Evolutionary conservation across 2,888 invertebrate genomes (phyloP).

Genomic region (Perizoma flavofasciatum): DNA sequence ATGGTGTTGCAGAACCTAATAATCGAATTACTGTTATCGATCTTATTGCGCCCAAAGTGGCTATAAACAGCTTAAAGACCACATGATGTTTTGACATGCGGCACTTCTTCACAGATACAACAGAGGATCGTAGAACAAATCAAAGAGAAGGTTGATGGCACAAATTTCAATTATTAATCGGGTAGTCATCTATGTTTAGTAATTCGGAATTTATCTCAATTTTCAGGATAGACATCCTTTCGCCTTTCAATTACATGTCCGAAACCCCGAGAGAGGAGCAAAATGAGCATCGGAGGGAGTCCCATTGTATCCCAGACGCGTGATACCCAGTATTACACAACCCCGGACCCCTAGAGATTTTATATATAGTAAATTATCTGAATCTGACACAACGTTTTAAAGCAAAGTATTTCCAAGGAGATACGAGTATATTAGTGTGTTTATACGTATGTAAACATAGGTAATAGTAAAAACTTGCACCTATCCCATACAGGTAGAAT

Average conservation of each 20-base stretch:
- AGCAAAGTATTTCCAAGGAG: conserved; percentile 13
- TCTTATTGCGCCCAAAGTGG: not conserved
- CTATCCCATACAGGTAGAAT: conserved; percentile 66
- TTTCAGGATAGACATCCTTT: conserved; percentile 57
- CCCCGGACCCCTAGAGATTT: conserved; percentile 30
- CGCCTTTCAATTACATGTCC: conserved; percentile 69
- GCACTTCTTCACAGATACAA: no score
- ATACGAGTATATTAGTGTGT: conserved; percentile 7
- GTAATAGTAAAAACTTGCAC: conserved; percentile 63
- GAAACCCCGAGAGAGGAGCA: conserved; percentile 42
- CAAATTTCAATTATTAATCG: conserved; percentile 68
- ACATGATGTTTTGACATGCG: not conserved
- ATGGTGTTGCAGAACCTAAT: conserved; percentile 13
- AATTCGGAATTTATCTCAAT: conserved; percentile 65
- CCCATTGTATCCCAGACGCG: conserved; percentile 49
- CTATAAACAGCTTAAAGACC: not conserved
- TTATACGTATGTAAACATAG: conserved; percentile 23
- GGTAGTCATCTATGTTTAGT: conserved; percentile 65
- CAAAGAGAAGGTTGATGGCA: conserved; percentile 45
- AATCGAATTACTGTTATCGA: conserved; percentile 14
- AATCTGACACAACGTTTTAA: conserved; percentile 5
- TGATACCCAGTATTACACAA: conserved; percentile 44
- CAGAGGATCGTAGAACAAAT: conserved; percentile 21
- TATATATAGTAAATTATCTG: conserved; percentile 23
- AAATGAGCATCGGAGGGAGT: conserved; percentile 51